These are phyloP conservation scores for Halictus rubicundus DNA, from an alignment of 1,140 invertebrate genomes.

Conservation along the genomic window DNA sequence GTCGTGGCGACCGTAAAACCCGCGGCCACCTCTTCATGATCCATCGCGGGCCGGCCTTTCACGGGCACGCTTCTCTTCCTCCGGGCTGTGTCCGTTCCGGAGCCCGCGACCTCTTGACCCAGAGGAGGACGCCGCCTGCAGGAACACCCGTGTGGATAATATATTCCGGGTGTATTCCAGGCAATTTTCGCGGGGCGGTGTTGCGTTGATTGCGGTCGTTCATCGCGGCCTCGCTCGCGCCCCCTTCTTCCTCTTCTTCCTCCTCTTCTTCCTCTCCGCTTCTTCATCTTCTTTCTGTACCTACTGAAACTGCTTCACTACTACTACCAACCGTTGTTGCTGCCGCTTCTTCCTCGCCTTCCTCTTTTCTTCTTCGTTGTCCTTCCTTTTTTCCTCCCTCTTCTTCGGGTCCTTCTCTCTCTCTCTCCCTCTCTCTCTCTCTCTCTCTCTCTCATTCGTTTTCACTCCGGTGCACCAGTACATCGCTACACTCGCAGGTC, in stretches of 20 bases:
- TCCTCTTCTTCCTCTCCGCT: neutral
- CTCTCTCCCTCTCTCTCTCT: too few species aligned
- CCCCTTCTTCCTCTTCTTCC: neutral
- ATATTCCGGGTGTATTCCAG: conserved; percentile 73
- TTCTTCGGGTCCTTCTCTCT: neutral
- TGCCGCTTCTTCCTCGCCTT: conserved; percentile 6
- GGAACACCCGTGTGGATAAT: conserved; percentile 73
- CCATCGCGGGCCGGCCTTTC: conserved; percentile 27
- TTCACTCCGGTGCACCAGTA: conserved; percentile 58
- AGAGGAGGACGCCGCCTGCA: conserved; percentile 55
- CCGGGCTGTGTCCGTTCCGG: conserved; percentile 54
- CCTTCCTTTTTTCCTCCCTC: too few species aligned
- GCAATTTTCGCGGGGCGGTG: conserved; percentile 74
- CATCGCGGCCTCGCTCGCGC: conserved; percentile 70
- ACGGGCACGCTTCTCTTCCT: conserved; percentile 62
- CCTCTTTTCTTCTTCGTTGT: neutral
- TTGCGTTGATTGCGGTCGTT: conserved; percentile 77
- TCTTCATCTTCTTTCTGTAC: conserved; percentile 14
- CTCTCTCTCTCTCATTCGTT: conserved; percentile 45
- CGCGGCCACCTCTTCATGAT: conserved; percentile 30
- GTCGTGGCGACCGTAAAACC: conserved; percentile 31
- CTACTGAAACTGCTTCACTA: neutral
- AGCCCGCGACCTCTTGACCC: conserved; percentile 63
- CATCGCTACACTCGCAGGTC: conserved; percentile 63
- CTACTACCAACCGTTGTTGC: too few species aligned